Percentiles rank a stretch among this genome's conserved stretches.
Conservation (phyloP, 37 sponge, comb jelly and placozoan species). For the Theonella swinhoei region DNA sequence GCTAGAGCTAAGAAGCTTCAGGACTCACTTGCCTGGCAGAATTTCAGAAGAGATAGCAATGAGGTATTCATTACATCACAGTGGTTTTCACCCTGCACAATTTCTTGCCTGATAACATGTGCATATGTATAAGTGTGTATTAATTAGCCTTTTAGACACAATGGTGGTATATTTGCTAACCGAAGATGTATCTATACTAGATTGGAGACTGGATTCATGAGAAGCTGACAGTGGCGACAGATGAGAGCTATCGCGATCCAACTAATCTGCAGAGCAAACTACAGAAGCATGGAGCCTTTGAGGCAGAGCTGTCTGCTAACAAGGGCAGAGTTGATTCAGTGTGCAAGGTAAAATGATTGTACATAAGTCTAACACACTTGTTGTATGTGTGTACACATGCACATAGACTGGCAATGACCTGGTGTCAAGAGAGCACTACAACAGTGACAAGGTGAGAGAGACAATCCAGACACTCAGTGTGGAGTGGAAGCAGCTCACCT, state of each 20-base stretch:
- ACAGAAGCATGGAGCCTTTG: slow-evolving; percentile 93
- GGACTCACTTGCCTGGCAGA: slow-evolving; percentile 78
- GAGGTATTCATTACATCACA: slow-evolving; percentile 57
- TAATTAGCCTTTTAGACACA: no score
- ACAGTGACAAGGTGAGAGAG: slow-evolving; percentile 49
- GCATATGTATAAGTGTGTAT: no score
- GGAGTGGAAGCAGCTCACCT: slow-evolving; percentile 73
- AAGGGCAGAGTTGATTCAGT: slow-evolving; percentile 78
- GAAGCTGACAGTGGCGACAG: slow-evolving; percentile 84
- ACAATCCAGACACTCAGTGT: slow-evolving; percentile 50
- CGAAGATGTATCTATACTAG: no score
- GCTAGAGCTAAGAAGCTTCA: slow-evolving; percentile 65
- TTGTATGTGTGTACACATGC: no score
- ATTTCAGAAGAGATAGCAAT: slow-evolving; percentile 86
- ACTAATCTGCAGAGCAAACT: slow-evolving; percentile 88
- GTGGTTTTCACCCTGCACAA: neutral
- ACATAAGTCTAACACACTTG: no score
- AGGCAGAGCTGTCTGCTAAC: slow-evolving; percentile 90
- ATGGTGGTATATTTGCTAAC: no score
- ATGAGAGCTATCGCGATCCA: slow-evolving; percentile 87
- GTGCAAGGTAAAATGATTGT: slow-evolving; percentile 48
- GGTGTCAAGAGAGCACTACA: slow-evolving; percentile 61
- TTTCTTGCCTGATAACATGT: no score
- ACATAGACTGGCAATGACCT: slow-evolving; percentile 66
- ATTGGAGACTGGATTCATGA: slow-evolving; percentile 79